phyloP scores from a whole-genome alignment of 23 tunicate genomes.

The Trididemnum miniatum region DNA sequence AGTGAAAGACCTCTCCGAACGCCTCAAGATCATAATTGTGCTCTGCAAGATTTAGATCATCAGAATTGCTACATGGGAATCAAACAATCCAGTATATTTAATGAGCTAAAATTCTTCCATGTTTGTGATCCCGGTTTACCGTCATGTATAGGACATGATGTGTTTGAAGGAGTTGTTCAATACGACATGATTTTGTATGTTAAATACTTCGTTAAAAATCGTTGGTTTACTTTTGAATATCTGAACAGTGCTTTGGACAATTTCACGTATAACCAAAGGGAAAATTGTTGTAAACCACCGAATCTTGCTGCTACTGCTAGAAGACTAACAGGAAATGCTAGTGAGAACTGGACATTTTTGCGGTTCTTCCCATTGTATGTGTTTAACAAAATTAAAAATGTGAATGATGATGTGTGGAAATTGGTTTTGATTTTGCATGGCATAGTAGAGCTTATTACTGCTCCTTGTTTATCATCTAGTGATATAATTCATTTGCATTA shows the following conservation, averaged over 20 bases:
- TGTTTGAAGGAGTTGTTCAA: slow-evolving; percentile 51
- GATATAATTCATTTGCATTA: slow-evolving; percentile 5
- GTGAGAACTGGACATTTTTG: slow-evolving; percentile 48
- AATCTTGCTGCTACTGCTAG: not conserved
- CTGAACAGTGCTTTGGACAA: not conserved
- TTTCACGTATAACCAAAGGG: not conserved
- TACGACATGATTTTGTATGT: slow-evolving; percentile 42
- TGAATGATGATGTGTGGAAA: slow-evolving; percentile 1
- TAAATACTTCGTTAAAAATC: not conserved
- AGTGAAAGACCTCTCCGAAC: slow-evolving; percentile 5
- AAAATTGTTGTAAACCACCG: not conserved
- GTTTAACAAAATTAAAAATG: slow-evolving; percentile 12
- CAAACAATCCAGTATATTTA: slow-evolving; percentile 9
- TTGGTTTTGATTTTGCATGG: slow-evolving; percentile 13
- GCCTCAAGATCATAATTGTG: not conserved
- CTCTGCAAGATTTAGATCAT: not conserved
- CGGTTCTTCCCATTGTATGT: slow-evolving; percentile 51
- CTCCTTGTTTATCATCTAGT: not conserved
- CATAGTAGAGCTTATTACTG: slow-evolving; percentile 19
- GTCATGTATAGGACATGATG: slow-evolving; percentile 39
- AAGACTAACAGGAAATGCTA: slow-evolving; percentile 41
- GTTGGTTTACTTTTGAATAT: not conserved
- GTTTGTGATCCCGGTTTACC: slow-evolving; percentile 40
- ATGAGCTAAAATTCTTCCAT: slow-evolving; percentile 14
- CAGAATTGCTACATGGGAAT: slow-evolving; percentile 15